Conservation (phyloP, 2,113 vertebrate species). For the Irena cyanogastra region DNA sequence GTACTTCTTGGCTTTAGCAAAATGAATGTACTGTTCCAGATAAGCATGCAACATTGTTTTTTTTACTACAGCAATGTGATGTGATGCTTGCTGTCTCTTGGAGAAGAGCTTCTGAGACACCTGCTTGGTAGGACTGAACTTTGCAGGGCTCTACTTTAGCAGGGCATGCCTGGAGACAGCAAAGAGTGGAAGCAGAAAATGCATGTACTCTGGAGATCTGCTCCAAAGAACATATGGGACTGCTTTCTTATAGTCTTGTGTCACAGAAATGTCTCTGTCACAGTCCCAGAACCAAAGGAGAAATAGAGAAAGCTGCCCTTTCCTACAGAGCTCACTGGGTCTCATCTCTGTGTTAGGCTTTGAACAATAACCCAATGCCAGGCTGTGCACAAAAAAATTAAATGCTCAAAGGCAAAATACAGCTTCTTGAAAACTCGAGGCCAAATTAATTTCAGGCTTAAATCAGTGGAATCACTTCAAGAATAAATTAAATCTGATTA, state of each 20-base stretch:
- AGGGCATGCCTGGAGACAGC: background rate
- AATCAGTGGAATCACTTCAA: background rate
- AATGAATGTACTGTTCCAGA: background rate
- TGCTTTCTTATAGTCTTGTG: background rate
- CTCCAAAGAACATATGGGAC: background rate
- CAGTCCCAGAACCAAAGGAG: background rate
- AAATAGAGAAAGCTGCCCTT: background rate
- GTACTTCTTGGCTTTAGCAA: background rate
- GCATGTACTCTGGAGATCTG: background rate
- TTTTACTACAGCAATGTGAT: background rate
- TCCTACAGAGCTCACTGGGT: background rate
- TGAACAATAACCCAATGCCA: background rate
- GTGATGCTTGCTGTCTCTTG: background rate
- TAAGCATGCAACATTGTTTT: background rate
- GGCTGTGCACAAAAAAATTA: background rate
- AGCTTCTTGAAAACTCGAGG: background rate
- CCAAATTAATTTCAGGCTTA: background rate
- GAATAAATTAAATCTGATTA: background rate
- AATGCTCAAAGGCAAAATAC: background rate
- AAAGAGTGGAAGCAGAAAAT: background rate
- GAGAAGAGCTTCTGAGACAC: background rate
- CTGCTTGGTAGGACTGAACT: background rate
- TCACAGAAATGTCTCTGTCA: background rate
- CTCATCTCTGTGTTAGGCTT: background rate
- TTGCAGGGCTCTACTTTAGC: background rate